phyloP scores from a whole-genome alignment of 2,113 vertebrate species.

The Piaya cayana region DNA sequence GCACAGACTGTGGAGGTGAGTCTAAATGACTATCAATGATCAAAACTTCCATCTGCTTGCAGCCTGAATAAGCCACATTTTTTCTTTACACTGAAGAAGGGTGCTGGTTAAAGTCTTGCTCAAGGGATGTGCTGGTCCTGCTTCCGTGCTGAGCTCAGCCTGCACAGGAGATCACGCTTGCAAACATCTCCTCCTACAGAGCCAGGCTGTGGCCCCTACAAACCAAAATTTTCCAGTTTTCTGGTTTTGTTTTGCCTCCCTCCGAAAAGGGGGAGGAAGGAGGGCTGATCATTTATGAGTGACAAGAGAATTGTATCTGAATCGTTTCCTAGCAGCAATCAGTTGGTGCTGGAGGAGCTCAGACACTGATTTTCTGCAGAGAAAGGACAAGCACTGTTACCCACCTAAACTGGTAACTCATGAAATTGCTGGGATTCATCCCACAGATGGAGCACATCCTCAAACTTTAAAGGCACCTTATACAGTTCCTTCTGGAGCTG shows the following conservation, averaged over 20 bases:
- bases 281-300: not conserved
- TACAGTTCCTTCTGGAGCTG: not conserved
- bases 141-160: not conserved
- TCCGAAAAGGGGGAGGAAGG: not conserved
- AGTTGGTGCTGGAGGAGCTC: not conserved
- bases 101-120: not conserved
- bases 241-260: not conserved
- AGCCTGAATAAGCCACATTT: not conserved
- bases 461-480: not conserved
- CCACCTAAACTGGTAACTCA: not conserved
- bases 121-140: not conserved
- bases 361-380: not conserved
- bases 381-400: not conserved
- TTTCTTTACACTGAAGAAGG: not conserved
- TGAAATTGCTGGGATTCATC: not conserved
- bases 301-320: too few species aligned
- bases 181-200: not conserved
- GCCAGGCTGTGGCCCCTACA: not conserved
- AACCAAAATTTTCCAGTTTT: not conserved
- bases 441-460: not conserved
- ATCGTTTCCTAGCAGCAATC: not conserved
- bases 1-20: accelerated
- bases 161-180: not conserved
- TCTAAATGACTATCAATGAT: not conserved
- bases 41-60: not conserved